Evolutionary conservation across 2,797 vertebrate species (phyloP).

Genomic region (Poecilia wingei): DNA sequence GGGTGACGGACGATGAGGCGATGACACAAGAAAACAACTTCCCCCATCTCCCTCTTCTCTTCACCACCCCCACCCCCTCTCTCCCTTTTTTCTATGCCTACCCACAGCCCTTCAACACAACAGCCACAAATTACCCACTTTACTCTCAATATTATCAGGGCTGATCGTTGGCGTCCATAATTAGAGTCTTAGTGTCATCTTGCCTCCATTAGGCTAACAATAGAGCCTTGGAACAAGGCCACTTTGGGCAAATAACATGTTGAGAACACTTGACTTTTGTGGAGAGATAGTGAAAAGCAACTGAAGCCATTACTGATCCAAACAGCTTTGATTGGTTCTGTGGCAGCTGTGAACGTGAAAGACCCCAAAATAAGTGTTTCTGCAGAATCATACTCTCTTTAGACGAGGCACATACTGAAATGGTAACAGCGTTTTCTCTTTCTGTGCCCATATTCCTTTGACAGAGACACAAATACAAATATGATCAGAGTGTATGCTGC

Average conservation of each 20-base stretch:
- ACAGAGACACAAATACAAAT: constrained; percentile 77
- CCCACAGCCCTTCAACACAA: constrained; percentile 80
- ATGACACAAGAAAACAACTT: constrained; percentile 82
- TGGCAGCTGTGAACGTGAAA: constrained; percentile 35
- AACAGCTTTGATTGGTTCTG: constrained; percentile 61
- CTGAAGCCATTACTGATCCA: constrained; percentile 78
- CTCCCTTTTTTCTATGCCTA: constrained; percentile 55
- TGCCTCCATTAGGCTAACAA: constrained; percentile 93
- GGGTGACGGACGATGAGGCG: constrained; percentile 58
- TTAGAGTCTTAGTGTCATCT: constrained; percentile 91
- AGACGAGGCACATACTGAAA: constrained; percentile 35
- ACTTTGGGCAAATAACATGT: constrained; percentile 93
- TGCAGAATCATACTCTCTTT: constrained; percentile 29
- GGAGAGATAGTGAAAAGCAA: constrained; percentile 89
- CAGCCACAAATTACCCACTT: constrained; percentile 95
- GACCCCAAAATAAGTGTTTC: constrained; percentile 24
- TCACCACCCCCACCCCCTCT: constrained; percentile 24
- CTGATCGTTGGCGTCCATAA: constrained; percentile 90
- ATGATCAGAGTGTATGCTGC: constrained; percentile 64
- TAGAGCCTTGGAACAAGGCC: constrained; percentile 89
- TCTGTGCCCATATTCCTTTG: constrained; percentile 56
- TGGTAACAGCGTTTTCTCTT: constrained; percentile 46
- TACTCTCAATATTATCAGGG: constrained; percentile 94
- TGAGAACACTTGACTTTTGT: constrained; percentile 93
- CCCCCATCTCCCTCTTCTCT: constrained; percentile 70